Evolutionary conservation across 2,113 vertebrate genomes (phyloP).

Genomic region (Grantiella picta): DNA sequence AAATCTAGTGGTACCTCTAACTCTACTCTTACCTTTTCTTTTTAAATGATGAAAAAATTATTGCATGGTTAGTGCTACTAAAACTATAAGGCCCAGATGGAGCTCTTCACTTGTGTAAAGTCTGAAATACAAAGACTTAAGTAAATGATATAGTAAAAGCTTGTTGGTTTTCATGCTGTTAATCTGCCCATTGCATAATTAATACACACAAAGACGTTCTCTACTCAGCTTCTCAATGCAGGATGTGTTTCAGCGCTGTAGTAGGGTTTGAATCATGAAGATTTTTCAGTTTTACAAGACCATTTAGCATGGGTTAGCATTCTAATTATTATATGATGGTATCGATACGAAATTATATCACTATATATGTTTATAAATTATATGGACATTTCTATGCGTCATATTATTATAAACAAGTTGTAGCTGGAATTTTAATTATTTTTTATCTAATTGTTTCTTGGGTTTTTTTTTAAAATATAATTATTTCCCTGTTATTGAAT

Average conservation of each 20-base stretch:
- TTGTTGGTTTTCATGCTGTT: background rate
- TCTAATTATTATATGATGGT: background rate
- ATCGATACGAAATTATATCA: background rate
- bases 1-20: background rate
- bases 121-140: background rate
- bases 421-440: background rate
- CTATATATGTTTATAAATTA: background rate
- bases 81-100: background rate
- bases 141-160: background rate
- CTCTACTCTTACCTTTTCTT: background rate
- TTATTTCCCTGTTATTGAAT: background rate
- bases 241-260: background rate
- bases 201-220: background rate
- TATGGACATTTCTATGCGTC: background rate
- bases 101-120: background rate
- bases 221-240: background rate
- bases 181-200: background rate
- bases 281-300: background rate
- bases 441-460: background rate
- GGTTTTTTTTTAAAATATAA: background rate
- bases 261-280: background rate
- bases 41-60: background rate
- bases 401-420: background rate
- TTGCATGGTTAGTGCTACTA: background rate
- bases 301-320: background rate